Percentiles rank a stretch among this genome's conserved stretches.
Conservation (phyloP, 1,140 invertebrate genomes). For the Lepidurus arcticus region DNA sequence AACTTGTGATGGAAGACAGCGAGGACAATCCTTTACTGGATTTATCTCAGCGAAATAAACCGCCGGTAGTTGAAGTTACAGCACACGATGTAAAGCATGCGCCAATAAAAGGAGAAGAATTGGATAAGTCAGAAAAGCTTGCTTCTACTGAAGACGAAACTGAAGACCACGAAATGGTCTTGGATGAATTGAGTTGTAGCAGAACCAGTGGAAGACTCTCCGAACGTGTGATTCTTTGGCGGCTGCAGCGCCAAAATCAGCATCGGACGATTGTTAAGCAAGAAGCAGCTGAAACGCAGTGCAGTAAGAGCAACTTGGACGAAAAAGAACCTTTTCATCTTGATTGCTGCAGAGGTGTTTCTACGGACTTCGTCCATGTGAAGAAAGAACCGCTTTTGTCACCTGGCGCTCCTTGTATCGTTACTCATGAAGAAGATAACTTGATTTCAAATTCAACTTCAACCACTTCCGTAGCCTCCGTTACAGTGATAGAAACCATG, state of each 20-base stretch:
- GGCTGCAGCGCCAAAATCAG: neutral
- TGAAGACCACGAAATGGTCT: neutral
- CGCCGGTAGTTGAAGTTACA: neutral
- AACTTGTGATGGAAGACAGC: neutral
- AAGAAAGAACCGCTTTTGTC: constrained; percentile 7
- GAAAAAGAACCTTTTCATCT: neutral
- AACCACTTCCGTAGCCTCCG: neutral
- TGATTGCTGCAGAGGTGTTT: neutral
- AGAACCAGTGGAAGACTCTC: constrained; percentile 1
- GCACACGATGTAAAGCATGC: neutral
- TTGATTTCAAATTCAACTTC: neutral
- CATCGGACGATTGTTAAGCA: neutral
- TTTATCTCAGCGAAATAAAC: neutral
- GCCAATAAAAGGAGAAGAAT: neutral
- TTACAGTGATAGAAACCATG: neutral
- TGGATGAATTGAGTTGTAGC: neutral
- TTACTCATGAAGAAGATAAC: neutral
- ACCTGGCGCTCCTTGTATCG: neutral
- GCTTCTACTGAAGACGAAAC: neutral
- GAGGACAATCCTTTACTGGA: constrained; percentile 8
- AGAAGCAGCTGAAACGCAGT: neutral
- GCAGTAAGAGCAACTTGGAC: neutral
- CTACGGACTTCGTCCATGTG: neutral
- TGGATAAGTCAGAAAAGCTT: neutral
- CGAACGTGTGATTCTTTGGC: neutral